These are phyloP conservation scores for Phalacrocorax pelagicus DNA, from an alignment of 2,113 vertebrate genomes.

Conservation along the genomic window DNA sequence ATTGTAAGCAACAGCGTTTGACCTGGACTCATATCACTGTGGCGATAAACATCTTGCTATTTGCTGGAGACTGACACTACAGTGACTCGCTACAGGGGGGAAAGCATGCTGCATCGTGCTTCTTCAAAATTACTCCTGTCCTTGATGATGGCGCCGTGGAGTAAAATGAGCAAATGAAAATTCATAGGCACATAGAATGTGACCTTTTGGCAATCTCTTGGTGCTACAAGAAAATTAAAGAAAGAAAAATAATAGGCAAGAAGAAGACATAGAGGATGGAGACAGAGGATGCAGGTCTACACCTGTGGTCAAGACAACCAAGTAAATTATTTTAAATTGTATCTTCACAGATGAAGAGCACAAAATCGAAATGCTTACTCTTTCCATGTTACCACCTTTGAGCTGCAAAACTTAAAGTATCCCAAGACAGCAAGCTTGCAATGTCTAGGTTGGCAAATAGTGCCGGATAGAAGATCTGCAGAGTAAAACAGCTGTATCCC, in stretches of 20 bases:
- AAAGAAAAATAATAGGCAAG: background rate
- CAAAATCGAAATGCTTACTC: background rate
- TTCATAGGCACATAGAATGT: background rate
- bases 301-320: background rate
- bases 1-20: background rate
- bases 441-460: background rate
- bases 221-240: background rate
- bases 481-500: background rate
- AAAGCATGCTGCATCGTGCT: fast-evolving
- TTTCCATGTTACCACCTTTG: background rate
- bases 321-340: background rate
- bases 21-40: background rate
- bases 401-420: background rate
- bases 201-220: background rate
- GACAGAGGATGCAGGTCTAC: background rate
- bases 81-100: no score
- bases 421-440: background rate
- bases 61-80: background rate
- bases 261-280: background rate
- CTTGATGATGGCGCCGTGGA: background rate
- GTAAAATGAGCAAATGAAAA: background rate
- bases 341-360: background rate
- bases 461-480: background rate
- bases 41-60: background rate
- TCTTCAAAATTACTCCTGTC: background rate